These are phyloP conservation scores for Cliona cf. orientalis DNA, from an alignment of 37 sponge, comb jelly and placozoan genomes.

Conservation along the genomic window DNA sequence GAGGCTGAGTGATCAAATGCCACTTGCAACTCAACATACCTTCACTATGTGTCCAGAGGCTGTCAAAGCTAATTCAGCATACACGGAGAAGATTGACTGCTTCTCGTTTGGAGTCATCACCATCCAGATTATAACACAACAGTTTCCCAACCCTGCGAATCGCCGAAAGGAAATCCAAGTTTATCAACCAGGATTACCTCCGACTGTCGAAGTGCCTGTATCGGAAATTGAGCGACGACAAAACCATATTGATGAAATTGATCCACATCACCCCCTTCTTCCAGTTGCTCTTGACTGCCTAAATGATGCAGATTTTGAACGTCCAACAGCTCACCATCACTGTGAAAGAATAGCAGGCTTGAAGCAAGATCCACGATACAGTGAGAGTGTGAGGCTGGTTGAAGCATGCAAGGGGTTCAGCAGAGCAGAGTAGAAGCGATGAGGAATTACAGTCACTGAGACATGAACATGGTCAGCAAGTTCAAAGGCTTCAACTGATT, in stretches of 20 bases:
- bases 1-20: background rate
- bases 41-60: constrained; percentile 45
- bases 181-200: no score
- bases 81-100: constrained; percentile 14
- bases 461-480: no score
- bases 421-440: no score
- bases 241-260: background rate
- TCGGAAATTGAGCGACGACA: constrained; percentile 4
- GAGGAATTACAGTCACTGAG: no score
- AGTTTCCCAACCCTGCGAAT: constrained; percentile 9
- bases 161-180: background rate
- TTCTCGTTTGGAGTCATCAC: constrained; percentile 36
- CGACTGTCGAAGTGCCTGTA: background rate
- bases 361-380: no score
- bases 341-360: no score
- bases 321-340: background rate
- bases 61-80: background rate
- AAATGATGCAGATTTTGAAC: background rate
- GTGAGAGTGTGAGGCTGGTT: no score
- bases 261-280: background rate
- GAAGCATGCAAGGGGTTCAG: no score
- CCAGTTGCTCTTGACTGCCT: constrained; percentile 7
- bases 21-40: background rate
- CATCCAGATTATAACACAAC: constrained; percentile 23
- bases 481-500: no score